Conservation (phyloP, 2,797 vertebrate genomes). For the Onychomys arenicola region DNA sequence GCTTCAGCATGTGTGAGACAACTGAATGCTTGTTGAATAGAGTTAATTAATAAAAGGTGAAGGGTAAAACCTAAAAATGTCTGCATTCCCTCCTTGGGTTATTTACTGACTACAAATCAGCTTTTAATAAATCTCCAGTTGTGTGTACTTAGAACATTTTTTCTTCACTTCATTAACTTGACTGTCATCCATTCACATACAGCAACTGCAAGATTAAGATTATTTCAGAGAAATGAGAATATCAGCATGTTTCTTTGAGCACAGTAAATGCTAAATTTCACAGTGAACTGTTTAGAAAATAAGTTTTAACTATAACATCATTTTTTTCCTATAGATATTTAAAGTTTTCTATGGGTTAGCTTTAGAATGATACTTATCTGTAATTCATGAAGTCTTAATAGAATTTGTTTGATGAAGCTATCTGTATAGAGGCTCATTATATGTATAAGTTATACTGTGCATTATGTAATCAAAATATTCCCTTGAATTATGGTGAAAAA, state of each 20-base stretch:
- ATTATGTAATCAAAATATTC: slow-evolving; percentile 29
- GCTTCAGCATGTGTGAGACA: background rate
- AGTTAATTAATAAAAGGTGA: background rate
- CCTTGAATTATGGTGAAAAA: slow-evolving; percentile 39
- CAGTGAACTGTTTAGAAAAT: background rate
- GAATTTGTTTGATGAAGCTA: background rate
- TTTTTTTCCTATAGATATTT: background rate
- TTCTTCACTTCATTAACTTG: background rate
- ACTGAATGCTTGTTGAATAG: background rate
- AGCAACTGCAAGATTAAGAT: background rate
- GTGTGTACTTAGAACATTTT: background rate
- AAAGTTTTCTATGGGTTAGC: background rate
- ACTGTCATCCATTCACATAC: background rate
- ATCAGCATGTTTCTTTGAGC: background rate
- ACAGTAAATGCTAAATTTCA: background rate
- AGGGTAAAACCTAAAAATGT: background rate
- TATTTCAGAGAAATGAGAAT: background rate
- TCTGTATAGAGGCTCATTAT: background rate
- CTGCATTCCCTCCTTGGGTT: background rate
- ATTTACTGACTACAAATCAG: background rate
- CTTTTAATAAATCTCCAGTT: background rate
- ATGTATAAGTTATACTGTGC: background rate
- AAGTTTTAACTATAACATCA: background rate
- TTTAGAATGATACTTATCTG: background rate
- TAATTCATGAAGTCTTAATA: slow-evolving; percentile 31